Conservation (phyloP, 2,888 invertebrate genomes). For the Eupsilia transversa region DNA sequence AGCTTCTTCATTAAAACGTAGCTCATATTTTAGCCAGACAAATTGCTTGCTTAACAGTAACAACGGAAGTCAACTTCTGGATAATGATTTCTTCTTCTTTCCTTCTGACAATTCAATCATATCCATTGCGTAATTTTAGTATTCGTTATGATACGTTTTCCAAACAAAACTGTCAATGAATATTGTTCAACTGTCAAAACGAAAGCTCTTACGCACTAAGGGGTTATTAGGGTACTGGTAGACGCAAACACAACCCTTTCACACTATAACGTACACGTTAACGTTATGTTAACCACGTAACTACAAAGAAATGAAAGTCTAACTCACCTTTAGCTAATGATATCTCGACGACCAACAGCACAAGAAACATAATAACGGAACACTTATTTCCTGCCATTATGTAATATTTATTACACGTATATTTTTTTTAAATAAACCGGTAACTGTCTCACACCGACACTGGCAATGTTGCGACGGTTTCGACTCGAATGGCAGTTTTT, state of each 20-base stretch:
- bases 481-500: conserved; percentile 68
- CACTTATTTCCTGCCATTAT: conserved; percentile 58
- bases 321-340: conserved; percentile 62
- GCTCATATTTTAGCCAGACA: conserved; percentile 16
- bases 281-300: conserved; percentile 2
- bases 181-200: neutral
- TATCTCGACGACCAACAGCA: conserved; percentile 47
- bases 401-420: conserved; percentile 48
- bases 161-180: neutral
- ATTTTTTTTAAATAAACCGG: conserved; percentile 33
- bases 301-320: conserved; percentile 48
- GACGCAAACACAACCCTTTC: neutral
- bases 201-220: neutral
- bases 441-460: conserved; percentile 51
- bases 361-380: conserved; percentile 46
- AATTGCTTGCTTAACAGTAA: neutral
- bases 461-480: conserved; percentile 59
- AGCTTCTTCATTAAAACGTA: conserved; percentile 31
- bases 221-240: neutral
- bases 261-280: conserved; percentile 2
- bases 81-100: no score
- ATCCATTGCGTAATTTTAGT: neutral
- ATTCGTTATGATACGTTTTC: neutral
- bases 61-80: neutral
- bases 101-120: neutral